Evolutionary conservation across 2,888 invertebrate species (phyloP), one percentile per base, ranked within the genome.

Genomic region (Aphidius colemani): DNA sequence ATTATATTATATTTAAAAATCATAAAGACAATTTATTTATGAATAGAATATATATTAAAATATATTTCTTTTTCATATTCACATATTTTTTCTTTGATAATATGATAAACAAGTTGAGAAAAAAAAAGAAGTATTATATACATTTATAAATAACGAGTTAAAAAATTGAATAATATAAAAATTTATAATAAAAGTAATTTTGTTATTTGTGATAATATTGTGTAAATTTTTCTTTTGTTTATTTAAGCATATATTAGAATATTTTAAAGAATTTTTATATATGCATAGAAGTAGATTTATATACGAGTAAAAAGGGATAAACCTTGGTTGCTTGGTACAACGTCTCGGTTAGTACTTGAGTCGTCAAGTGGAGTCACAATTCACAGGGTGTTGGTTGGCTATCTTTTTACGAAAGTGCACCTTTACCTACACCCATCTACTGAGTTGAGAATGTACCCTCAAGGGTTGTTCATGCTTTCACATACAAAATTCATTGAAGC

Each of bases 321-420:
- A 61, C 39, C 44, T 53, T 11, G 55, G 46, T 44, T 41, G 44
- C 11, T 41, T 46, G 43, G 55, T 44, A 49, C 55, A 59, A 43
- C 59, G 64, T 64, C 64, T 64, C 61, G 64, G 64, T 60, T 46
- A 30, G 64, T 57, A 61, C 64, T 64, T 45, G 64, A 64, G 50
- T 60, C 44, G 56, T 64, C 56, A 57, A 64, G 64, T 13, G 49
- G 56, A 64, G 64, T 61, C 56, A 43, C 59, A 56, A 64, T 55
- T 57, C 57, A 18, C 9, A n/a, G 43, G 57, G 51, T 44, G 60
- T 64, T 46, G 51, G 45, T 18, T 44, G 57, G 46, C 30, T 46
- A 39, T 46, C 57, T 45, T 13, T 45, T 60, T 51, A 60, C 41
- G 50, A 64, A 64, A 64, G 64, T 64, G 61, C 61, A 59, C 59